These are phyloP conservation scores for Bombus sibiricus DNA, from an alignment of 1,140 invertebrate species.

Conservation along the genomic window DNA sequence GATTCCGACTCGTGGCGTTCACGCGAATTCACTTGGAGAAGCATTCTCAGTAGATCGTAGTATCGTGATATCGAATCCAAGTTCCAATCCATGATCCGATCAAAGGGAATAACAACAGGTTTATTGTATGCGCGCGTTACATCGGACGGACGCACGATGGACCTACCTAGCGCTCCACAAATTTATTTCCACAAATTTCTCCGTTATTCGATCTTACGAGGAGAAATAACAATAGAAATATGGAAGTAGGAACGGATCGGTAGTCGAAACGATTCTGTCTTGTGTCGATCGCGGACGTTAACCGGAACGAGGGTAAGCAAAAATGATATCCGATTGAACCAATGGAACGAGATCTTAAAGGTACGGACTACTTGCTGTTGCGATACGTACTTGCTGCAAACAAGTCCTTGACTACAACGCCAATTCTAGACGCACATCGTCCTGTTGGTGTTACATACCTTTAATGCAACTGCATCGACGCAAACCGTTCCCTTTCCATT, in stretches of 20 bases:
- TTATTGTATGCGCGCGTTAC: too few relatives aligned
- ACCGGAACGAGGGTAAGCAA: too few relatives aligned
- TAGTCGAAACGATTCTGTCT: background rate
- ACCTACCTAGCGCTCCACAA: too few relatives aligned
- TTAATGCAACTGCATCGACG: background rate
- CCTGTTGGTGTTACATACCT: background rate
- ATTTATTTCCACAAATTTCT: background rate
- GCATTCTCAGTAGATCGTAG: too few relatives aligned
- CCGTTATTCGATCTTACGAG: background rate
- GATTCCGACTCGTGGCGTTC: background rate
- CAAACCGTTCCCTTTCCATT: conserved; percentile 9
- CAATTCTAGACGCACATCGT: background rate
- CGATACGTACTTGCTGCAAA: background rate
- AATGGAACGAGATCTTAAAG: conserved; percentile 23
- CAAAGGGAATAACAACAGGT: background rate
- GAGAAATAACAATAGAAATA: background rate
- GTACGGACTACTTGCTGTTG: background rate
- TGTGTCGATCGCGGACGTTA: too few relatives aligned
- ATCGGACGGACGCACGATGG: too few relatives aligned
- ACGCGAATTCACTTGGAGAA: background rate
- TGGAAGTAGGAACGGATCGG: background rate
- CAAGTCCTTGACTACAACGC: background rate
- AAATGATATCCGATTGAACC: background rate
- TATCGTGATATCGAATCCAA: too few relatives aligned
- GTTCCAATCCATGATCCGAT: background rate